Evolutionary conservation across 1,140 invertebrate genomes (phyloP), one percentile per base, ranked within the genome.

Genomic region (Aphis gossypii): DNA sequence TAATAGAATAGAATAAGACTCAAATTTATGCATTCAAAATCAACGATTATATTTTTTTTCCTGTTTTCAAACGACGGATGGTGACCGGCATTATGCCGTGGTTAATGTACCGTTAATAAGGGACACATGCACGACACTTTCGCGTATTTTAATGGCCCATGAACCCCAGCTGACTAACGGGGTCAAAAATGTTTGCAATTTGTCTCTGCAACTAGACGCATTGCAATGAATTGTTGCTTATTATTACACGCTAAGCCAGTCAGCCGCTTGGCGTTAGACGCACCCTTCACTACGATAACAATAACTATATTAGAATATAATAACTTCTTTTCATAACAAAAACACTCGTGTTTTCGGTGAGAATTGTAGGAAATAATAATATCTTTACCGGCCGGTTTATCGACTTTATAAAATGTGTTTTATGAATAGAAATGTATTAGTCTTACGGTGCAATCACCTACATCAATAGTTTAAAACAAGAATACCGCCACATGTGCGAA

Each of bases 71-170:
- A 90, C 89, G 89, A 76, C 18, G 14, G n/a, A 51, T 11, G 46
- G 87, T 54, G 87, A 18, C 87, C 87, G 48, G 48, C 48, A n/a
- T 89, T 54, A 51, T 89, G 35, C 87, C 21, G 76, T 60, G 68
- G 76, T 92, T 92, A 92, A 92, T 54, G 91, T 92, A 92, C 91
- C 91, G 91, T 92, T 92, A 92, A 92, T 92, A 92, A 92, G 91
- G 91, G 91, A 92, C 91, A 84, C 68, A 84, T 83, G 68, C 90
- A 92, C 56, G 68, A 92, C 90, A 83, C 90, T 68, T 92, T 82
- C 60, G 25, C 90, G 90, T 35, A 68, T 82, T 91, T 82, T 92
- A 92, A 92, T 84, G 91, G 91, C 46, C 91, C 76, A 41, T 92
- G 76, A 84, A 48, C 76, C 91, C 46, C 76, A 35, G 20, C 56